phyloP scores from a whole-genome alignment of 30 jellyfish, hydroid and myxozoan species.

The Aurelia coerulea region DNA sequence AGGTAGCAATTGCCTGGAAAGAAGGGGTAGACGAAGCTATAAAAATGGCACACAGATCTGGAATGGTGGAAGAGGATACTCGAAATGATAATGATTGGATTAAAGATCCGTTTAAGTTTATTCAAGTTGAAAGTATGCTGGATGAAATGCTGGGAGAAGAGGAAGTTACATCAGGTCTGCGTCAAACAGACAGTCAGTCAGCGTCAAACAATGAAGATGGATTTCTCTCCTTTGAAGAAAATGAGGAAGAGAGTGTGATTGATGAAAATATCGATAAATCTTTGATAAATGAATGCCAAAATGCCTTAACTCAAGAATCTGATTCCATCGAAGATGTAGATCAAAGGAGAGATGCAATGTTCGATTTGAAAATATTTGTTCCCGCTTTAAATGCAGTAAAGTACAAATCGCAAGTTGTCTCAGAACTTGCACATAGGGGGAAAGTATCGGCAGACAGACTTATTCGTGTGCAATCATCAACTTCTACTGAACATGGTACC shows the following conservation, averaged over 20 bases:
- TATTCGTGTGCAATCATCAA: slow-evolving; percentile 24
- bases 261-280: not conserved
- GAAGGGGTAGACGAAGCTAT: slow-evolving; percentile 31
- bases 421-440: slow-evolving; percentile 15
- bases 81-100: slow-evolving; percentile 23
- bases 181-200: no score
- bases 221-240: not conserved
- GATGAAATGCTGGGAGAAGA: slow-evolving; percentile 11
- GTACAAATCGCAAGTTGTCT: slow-evolving; percentile 28
- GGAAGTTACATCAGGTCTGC: no score
- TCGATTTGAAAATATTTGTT: no score
- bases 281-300: slow-evolving; percentile 26
- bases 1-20: slow-evolving; percentile 34
- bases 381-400: no score
- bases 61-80: slow-evolving; percentile 19
- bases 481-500: no score
- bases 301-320: no score
- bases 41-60: slow-evolving; percentile 37
- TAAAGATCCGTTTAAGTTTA: slow-evolving; percentile 14
- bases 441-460: slow-evolving; percentile 40
- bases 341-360: no score
- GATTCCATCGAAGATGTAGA: no score
- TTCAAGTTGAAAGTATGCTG: slow-evolving; percentile 4
- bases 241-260: not conserved
- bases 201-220: slow-evolving; percentile 3